These are phyloP conservation scores for Coronaproctus castanopsis DNA, from an alignment of 2,888 invertebrate species.

Conservation along the genomic window DNA sequence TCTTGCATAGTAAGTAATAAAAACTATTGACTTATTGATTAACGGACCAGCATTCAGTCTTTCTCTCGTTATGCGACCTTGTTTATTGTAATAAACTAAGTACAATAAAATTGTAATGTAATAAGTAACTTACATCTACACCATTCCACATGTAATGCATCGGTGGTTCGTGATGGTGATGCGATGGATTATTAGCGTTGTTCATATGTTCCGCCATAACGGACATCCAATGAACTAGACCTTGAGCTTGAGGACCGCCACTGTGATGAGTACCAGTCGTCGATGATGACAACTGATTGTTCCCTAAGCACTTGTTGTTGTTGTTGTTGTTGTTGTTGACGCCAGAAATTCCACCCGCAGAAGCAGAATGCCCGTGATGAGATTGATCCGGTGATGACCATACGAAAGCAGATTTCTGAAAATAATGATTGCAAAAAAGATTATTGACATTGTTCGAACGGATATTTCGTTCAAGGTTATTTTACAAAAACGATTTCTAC, in stretches of 20 bases:
- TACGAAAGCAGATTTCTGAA: constrained; percentile 32
- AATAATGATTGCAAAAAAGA: constrained; percentile 19
- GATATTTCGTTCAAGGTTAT: no score
- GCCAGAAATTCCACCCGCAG: constrained; percentile 6
- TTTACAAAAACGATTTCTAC: no score
- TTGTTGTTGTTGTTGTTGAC: constrained; percentile 21
- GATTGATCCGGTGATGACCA: constrained; percentile 35
- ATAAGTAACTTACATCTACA: constrained; percentile 20
- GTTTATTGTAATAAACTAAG: no score
- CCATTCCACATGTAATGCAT: constrained; percentile 44
- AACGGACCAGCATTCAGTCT: no score
- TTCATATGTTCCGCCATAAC: constrained; percentile 93
- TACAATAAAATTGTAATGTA: no score
- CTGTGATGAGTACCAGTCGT: constrained; percentile 20
- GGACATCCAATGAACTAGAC: constrained; percentile 85
- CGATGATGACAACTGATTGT: constrained; percentile 30
- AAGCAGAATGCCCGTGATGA: constrained; percentile 25
- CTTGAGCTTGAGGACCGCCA: constrained; percentile 21
- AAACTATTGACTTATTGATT: no score
- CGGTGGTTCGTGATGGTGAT: constrained; percentile 46
- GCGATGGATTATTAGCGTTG: constrained; percentile 24
- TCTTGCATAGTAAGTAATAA: no score
- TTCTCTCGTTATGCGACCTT: no score
- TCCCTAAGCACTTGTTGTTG: constrained; percentile 23
- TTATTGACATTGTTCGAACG: no score